Evolutionary conservation across 1,140 invertebrate species (phyloP), one percentile per base, ranked within the genome.

Genomic region (Drosophila serrata): DNA sequence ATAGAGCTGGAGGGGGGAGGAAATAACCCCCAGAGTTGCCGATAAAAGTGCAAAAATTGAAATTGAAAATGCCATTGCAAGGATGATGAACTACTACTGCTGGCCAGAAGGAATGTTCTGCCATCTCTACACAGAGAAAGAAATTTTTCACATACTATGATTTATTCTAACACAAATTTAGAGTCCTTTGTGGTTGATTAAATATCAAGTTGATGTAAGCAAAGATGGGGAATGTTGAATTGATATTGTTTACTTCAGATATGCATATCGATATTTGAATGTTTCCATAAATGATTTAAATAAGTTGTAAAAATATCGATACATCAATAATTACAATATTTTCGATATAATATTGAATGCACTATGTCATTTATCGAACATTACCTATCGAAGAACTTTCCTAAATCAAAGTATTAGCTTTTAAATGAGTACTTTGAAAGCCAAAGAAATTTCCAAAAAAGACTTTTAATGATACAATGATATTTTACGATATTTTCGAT

Each of bases 21-120:
- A 53, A 64, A 55, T 35, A 11, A 17, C 15, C 46, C 24, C 42
- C 31, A 35, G 51, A 60, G 42, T 51, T 40, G 24, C 6, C 62
- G 64, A 65, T 65, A 72, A 60, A 57, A 82, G 53, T 64, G 62
- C 64, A 72, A 49, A 72, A 82, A 79, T 78, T 74, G 63, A 82
- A 82, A 75, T 75, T 72, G 68, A 49, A 72, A 72, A 72, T 70
- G 49, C 22, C 65, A 70, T 72, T 58, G 68, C 33, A 22, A 59
- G 42, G 35, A 70, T 70, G 51, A 48, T 70, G 40, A 40, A 72
- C 62, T 65, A 22, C 56, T 43, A n/a, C n/a, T 9, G 19, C 43
- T 46, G 33, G 31, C 45, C 58, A 17, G 17, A 35, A 8, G 22
- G 33, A 46, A 48, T 4, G 24, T 59, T 7, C 43, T 22, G 7